These are phyloP conservation scores for Sciaenops ocellatus DNA, from an alignment of 2,797 vertebrate species.

Conservation along the genomic window DNA sequence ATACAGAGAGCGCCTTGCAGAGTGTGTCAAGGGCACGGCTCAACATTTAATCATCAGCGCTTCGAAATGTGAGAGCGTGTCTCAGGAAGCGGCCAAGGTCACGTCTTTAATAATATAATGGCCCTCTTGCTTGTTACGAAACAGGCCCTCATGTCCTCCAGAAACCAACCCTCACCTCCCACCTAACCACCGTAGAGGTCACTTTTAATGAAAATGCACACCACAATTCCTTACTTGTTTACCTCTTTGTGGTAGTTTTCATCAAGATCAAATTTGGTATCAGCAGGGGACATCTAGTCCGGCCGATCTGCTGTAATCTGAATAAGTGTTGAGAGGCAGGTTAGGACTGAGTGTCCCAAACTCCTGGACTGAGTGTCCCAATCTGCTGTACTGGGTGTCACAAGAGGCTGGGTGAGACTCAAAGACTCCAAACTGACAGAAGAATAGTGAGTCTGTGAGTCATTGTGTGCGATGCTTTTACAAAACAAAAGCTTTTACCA, in stretches of 20 bases:
- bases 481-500: constrained; percentile 5
- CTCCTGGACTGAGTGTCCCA: constrained; percentile 20
- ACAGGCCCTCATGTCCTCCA: constrained; percentile 61
- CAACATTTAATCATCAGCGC: constrained; percentile 73
- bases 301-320: constrained; percentile 67
- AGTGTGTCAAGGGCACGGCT: constrained; percentile 75
- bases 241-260: constrained; percentile 75
- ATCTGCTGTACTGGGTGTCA: constrained; percentile 23
- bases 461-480: constrained; percentile 1
- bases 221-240: constrained; percentile 75
- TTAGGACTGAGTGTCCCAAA: constrained; percentile 37
- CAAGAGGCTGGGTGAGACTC: constrained; percentile 9
- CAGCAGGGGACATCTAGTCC: constrained; percentile 61
- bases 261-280: constrained; percentile 84
- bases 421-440: not conserved
- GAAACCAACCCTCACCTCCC: not conserved
- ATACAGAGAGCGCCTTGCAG: constrained; percentile 24
- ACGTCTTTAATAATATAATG: constrained; percentile 78
- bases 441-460: constrained; percentile 4
- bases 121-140: constrained; percentile 66
- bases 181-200: constrained; percentile 66
- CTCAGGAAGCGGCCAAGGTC: constrained; percentile 76
- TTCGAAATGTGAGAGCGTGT: constrained; percentile 76
- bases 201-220: constrained; percentile 82
- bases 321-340: constrained; percentile 73